Percentiles rank a stretch among this genome's conserved stretches.
These are phyloP conservation scores for Parus major DNA, from an alignment of 2,113 vertebrate species.

Conservation along the genomic window DNA sequence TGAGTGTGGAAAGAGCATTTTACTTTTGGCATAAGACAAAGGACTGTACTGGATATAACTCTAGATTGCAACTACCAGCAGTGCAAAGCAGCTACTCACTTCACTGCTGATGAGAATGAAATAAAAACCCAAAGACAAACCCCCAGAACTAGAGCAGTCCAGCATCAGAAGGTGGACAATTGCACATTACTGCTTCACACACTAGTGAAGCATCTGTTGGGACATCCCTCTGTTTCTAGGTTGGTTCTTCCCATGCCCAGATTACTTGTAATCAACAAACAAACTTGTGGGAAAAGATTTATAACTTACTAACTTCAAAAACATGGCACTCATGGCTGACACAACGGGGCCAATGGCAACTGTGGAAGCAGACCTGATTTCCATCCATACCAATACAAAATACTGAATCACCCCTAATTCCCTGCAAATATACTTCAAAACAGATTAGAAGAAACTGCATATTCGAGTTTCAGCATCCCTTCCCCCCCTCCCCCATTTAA, in stretches of 20 bases:
- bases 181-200: not conserved
- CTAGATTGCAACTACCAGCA: not conserved
- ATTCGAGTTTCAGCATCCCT: not conserved
- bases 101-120: not conserved
- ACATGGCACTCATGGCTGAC: not conserved
- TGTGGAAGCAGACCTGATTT: constrained; percentile 50
- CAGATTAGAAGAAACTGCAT: constrained; percentile 62
- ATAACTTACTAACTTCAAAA: not conserved
- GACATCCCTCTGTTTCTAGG: not conserved
- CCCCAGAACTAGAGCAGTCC: not conserved
- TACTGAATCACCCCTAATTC: constrained; percentile 62
- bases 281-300: not conserved
- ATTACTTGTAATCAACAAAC: not conserved
- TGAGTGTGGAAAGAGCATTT: not conserved
- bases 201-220: not conserved
- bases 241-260: not conserved
- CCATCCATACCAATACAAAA: constrained; percentile 37
- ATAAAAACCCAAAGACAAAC: not conserved
- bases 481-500: constrained; percentile 7
- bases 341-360: constrained; percentile 12
- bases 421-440: constrained; percentile 67
- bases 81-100: not conserved
- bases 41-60: not conserved
- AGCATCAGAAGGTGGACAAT: not conserved
- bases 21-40: constrained; percentile 27